Evolutionary conservation across 2,888 invertebrate genomes (phyloP).

Genomic region (Melanostoma scalare): DNA sequence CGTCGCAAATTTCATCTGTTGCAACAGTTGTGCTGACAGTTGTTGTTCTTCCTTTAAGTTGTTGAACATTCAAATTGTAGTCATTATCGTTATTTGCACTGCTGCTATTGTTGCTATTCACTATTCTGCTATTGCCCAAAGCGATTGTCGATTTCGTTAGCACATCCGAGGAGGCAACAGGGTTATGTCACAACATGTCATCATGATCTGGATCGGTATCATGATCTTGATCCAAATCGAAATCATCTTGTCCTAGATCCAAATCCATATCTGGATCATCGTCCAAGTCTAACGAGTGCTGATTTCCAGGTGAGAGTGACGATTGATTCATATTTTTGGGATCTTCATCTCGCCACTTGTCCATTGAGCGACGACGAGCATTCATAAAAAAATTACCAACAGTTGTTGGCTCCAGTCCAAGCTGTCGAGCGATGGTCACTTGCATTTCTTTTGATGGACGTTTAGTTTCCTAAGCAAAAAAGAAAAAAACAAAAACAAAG

Average conservation of each 20-base stretch:
- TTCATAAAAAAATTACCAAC: slow-evolving; percentile 99
- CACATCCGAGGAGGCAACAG: slow-evolving; percentile 62
- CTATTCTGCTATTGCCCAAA: slow-evolving; percentile 56
- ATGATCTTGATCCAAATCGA: slow-evolving; percentile 78
- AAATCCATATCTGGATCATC: slow-evolving; percentile 80
- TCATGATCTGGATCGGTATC: slow-evolving; percentile 75
- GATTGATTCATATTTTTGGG: slow-evolving; percentile 76
- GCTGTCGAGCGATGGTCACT: slow-evolving; percentile 98
- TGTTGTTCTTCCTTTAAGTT: slow-evolving; percentile 38
- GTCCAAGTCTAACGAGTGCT: slow-evolving; percentile 78
- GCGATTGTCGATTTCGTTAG: slow-evolving; percentile 51
- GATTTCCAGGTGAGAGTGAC: slow-evolving; percentile 76
- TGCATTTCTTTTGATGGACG: slow-evolving; percentile 99
- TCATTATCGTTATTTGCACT: slow-evolving; percentile 56
- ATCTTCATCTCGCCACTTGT: slow-evolving; percentile 98
- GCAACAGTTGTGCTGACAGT: slow-evolving; percentile 38
- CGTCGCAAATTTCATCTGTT: slow-evolving; percentile 56
- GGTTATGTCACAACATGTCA: slow-evolving; percentile 76
- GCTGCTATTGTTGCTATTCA: slow-evolving; percentile 54
- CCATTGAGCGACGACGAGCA: slow-evolving; percentile 98
- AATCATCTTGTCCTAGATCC: slow-evolving; percentile 80
- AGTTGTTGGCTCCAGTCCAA: slow-evolving; percentile 98
- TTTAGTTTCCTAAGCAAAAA: slow-evolving; percentile 93
- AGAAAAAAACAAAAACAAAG: not conserved
- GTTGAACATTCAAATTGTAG: slow-evolving; percentile 47